Evolutionary conservation across 2,113 vertebrate species (phyloP), one percentile per base, ranked within the genome.

Genomic region (Myodes glareolus): DNA sequence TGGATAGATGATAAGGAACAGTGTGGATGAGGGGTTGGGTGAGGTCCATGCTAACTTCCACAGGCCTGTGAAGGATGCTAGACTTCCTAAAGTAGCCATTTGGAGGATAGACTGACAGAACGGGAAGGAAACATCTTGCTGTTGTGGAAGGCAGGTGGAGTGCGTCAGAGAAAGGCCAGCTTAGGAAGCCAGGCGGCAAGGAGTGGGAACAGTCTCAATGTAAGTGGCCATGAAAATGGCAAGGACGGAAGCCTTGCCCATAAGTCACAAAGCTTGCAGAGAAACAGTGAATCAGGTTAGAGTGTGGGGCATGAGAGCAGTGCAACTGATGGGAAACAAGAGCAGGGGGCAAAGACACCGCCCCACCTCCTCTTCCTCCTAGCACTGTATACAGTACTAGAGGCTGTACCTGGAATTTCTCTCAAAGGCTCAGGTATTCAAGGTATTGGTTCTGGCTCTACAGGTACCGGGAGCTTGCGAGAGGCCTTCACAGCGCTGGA

Each of bases 211-310:
- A n/a, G 65, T 42, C 29, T 80, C 68, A 16, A 7, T 31, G 63
- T 27, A 42, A 81, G 42, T 10, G n/a, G 27, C 0, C 0, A 16
- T 19, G 8, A 39, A 31, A 21, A 5, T 12, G n/a, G 52, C 45
- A n/a, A 2, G 58, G 63, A 29, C 27, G 23, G 23, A 42, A 1
- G 4, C 17, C 2, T 0, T 25, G 47, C 45, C 25, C 42, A 0
- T 0, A 42, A 21, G 23, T 29, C 4, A 0, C 52, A 55, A 75
- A 85, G 81, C 70, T 50, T 27, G 25, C 39, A 55, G n/a, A 33
- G 42, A 67, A 33, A 29, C 9, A 14, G 25, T 47, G 61, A 67
- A 21, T 10, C 4, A 0, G 29, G 23, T 65, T 65, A n/a, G 16
- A 73, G 61, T 36, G 0, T 7, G 10, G 4, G 42, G 25, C 0